phyloP scores from a whole-genome alignment of 2,113 vertebrate species.

The Sciurus niger region DNA sequence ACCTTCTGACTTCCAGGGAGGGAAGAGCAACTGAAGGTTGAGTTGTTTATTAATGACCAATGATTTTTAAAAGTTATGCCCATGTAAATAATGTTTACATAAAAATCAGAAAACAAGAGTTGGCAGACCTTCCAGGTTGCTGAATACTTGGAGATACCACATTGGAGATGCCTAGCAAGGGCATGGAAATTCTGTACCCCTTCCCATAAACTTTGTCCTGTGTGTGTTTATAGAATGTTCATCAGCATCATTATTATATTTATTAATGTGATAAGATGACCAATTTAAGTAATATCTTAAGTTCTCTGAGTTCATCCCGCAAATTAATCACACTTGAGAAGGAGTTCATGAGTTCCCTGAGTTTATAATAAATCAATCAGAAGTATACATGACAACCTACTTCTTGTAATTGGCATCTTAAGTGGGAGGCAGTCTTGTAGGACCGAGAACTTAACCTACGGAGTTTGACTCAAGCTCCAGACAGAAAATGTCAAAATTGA shows the following conservation, averaged over 20 bases:
- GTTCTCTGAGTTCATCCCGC: background rate
- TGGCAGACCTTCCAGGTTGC: background rate
- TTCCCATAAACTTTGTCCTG: background rate
- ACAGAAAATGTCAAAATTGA: background rate
- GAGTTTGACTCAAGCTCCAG: background rate
- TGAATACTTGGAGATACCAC: background rate
- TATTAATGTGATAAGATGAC: background rate
- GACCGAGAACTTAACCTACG: background rate
- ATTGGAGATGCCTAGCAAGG: background rate
- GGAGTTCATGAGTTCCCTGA: too few species aligned
- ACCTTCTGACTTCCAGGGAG: background rate
- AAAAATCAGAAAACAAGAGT: background rate
- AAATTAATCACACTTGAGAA: background rate
- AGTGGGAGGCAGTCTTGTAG: background rate
- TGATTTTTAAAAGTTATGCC: background rate
- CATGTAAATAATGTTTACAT: background rate
- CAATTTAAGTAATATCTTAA: background rate
- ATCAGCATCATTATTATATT: background rate
- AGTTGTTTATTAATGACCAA: background rate
- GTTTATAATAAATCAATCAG: background rate
- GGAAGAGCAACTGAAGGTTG: too few species aligned
- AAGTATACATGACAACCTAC: background rate
- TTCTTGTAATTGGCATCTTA: background rate
- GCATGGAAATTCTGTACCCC: background rate
- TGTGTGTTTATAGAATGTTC: too few species aligned